Percentiles rank a stretch among this genome's conserved stretches.
Conservation (phyloP, 2,113 vertebrate genomes). For the Pandion haliaetus region DNA sequence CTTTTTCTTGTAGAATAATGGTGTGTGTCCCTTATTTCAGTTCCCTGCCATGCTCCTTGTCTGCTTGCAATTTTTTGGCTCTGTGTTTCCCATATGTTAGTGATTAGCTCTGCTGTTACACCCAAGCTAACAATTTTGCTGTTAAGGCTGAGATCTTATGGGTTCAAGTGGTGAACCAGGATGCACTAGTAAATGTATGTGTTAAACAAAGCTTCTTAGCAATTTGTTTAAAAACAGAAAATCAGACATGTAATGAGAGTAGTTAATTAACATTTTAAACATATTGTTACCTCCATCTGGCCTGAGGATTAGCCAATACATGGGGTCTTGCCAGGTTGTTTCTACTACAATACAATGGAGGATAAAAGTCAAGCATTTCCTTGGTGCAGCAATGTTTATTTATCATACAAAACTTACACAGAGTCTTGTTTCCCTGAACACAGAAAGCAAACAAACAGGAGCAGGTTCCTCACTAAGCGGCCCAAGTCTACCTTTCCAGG, state of each 20-base stretch:
- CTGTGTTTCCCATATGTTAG: neutral
- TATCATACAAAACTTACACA: neutral
- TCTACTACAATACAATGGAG: neutral
- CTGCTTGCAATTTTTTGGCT: neutral
- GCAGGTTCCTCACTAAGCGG: neutral
- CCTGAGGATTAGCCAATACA: neutral
- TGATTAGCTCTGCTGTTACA: neutral
- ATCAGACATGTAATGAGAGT: neutral
- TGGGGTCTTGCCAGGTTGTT: slow-evolving; percentile 17
- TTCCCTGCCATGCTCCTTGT: neutral
- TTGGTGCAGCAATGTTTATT: slow-evolving; percentile 12
- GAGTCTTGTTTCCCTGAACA: slow-evolving; percentile 21
- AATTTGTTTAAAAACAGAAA: neutral
- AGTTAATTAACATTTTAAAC: slow-evolving; percentile 21
- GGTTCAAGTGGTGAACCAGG: neutral
- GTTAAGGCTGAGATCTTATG: neutral
- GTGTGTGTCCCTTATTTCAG: neutral
- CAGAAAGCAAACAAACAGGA: slow-evolving; percentile 32
- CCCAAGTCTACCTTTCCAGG: neutral
- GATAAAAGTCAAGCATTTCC: neutral
- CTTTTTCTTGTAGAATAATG: neutral
- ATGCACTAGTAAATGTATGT: neutral
- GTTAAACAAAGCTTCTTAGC: neutral
- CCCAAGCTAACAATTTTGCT: neutral
- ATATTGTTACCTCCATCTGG: slow-evolving; percentile 2